Percentiles rank a stretch among this genome's conserved stretches.
phyloP scores from a whole-genome alignment of 2,797 vertebrate genomes.

The Percopsis omiscomaycus region DNA sequence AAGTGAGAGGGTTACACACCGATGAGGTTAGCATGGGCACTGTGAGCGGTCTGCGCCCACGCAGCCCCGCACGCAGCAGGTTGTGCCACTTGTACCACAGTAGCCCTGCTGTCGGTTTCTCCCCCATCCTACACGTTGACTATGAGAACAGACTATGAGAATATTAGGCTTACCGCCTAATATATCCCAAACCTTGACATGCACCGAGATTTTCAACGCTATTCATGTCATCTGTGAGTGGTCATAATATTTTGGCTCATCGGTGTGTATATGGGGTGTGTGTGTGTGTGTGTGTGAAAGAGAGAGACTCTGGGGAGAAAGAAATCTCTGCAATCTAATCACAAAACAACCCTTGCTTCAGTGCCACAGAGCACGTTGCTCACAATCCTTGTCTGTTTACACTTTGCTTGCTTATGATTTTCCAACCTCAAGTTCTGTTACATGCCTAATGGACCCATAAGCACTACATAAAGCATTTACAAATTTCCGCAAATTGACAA shows the following conservation, averaged over 20 bases:
- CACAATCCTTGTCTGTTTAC: conserved; percentile 14
- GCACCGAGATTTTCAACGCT: too few relatives aligned
- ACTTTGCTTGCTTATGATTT: background rate
- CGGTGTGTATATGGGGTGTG: background rate
- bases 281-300: conserved; percentile 7
- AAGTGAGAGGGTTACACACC: too few relatives aligned
- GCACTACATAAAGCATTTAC: conserved; percentile 33
- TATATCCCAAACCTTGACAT: too few relatives aligned
- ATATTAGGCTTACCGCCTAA: too few relatives aligned
- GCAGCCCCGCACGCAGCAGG: too few relatives aligned
- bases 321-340: conserved; percentile 26
- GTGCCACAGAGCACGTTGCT: conserved; percentile 31
- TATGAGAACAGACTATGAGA: too few relatives aligned
- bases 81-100: background rate
- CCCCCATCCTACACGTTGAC: too few relatives aligned
- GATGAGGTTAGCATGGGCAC: too few relatives aligned
- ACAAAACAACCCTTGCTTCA: conserved; percentile 37
- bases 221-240: too few relatives aligned
- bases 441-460: conserved; percentile 18
- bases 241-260: too few relatives aligned
- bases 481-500: conserved; percentile 31
- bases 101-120: too few relatives aligned
- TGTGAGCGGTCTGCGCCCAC: too few relatives aligned
- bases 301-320: background rate
- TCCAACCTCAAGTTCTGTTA: conserved; percentile 2